phyloP scores from a whole-genome alignment of 2,797 vertebrate genomes.

The Danionella dracula region DNA sequence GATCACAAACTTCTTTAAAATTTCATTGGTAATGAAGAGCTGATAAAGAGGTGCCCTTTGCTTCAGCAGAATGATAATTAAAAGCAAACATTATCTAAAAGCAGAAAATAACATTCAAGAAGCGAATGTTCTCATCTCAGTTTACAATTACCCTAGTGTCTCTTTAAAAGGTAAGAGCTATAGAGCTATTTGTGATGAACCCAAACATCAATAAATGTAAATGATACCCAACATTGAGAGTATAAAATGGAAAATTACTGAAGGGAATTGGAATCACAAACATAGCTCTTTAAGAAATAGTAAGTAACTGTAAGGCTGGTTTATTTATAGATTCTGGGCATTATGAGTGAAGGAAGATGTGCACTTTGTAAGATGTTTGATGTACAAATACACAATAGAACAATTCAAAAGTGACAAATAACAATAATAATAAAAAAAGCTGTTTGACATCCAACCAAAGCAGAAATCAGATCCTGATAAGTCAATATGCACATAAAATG shows the following conservation, averaged over 20 bases:
- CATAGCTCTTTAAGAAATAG: neutral
- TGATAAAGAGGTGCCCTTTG: neutral
- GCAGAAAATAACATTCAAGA: neutral
- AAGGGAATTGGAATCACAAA: constrained; percentile 20
- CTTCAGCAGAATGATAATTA: neutral
- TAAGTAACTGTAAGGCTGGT: constrained; percentile 19
- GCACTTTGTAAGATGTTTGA: neutral
- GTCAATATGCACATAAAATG: too few species aligned
- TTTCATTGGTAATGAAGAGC: constrained; percentile 1
- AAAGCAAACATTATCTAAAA: constrained; percentile 8
- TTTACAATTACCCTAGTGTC: neutral
- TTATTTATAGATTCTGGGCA: neutral
- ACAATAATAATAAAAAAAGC: too few species aligned
- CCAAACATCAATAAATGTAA: constrained; percentile 5
- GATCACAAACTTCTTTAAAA: neutral
- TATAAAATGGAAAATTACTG: constrained; percentile 24
- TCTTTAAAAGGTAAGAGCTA: constrained; percentile 7
- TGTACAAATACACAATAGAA: neutral
- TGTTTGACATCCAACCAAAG: too few species aligned
- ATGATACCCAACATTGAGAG: constrained; percentile 9
- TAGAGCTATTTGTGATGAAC: neutral
- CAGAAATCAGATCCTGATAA: too few species aligned
- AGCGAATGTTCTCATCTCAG: neutral
- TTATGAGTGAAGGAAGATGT: neutral
- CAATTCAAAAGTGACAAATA: too few species aligned